Conservation (phyloP, 2,113 vertebrate genomes). For the Silurus asotus region DNA sequence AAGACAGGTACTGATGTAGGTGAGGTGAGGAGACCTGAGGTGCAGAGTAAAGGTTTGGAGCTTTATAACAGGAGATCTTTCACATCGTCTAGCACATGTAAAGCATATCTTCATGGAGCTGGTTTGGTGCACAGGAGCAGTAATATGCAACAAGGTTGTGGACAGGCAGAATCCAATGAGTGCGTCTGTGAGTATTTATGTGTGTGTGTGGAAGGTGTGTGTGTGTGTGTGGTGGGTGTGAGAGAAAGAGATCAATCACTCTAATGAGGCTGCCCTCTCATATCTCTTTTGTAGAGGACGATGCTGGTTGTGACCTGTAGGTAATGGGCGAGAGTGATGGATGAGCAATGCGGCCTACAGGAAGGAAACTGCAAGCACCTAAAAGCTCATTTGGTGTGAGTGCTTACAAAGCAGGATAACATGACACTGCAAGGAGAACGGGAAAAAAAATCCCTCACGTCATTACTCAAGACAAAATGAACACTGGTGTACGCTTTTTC, state of each 20-base stretch:
- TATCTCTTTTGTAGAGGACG: constrained; percentile 45
- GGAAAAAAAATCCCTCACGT: neutral
- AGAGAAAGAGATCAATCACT: constrained; percentile 38
- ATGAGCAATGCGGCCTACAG: constrained; percentile 30
- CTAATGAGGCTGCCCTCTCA: constrained; percentile 40
- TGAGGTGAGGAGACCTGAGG: no score
- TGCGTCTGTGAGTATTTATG: neutral
- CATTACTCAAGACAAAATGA: neutral
- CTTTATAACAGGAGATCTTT: no score
- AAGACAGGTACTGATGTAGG: no score
- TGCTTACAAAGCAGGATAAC: constrained; percentile 21
- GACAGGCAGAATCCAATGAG: neutral
- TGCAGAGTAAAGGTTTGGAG: no score
- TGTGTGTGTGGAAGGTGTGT: neutral
- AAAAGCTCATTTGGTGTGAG: constrained; percentile 39
- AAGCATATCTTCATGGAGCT: no score
- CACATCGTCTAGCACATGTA: no score
- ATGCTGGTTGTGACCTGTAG: constrained; percentile 43
- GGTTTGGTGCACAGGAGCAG: no score
- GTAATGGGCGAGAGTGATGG: constrained; percentile 51
- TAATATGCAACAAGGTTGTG: neutral
- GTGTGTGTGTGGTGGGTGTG: constrained; percentile 2
- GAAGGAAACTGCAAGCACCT: constrained; percentile 30
- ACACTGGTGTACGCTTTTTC: neutral
- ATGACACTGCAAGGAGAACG: neutral